Evolutionary conservation across 1,140 invertebrate species (phyloP).

Genomic region (Pygmarrhopalites habei): DNA sequence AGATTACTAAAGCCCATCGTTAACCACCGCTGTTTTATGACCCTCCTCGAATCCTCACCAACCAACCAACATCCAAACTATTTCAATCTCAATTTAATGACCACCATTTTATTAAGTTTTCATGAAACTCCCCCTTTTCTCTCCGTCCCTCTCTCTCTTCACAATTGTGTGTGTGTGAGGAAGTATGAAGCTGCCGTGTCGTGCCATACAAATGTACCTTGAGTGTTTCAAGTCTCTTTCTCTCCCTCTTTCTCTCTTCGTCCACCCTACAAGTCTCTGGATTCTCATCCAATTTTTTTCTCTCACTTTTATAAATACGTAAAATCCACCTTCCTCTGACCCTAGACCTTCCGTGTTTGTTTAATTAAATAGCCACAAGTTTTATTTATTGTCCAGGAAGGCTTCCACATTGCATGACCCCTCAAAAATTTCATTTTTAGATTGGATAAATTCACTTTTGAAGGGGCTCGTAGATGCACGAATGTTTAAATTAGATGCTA

Average conservation of each 20-base stretch:
- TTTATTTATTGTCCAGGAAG: no score
- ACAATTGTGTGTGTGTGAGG: background rate
- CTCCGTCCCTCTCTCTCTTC: background rate
- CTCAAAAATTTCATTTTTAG: no score
- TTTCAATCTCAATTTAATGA: background rate
- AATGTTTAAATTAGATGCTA: no score
- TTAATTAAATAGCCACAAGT: no score
- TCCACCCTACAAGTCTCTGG: background rate
- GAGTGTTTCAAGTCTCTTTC: background rate
- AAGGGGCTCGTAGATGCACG: no score
- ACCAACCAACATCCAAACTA: no score
- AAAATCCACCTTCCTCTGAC: no score
- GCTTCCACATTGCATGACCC: no score
- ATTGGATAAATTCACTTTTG: no score
- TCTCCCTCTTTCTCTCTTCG: background rate
- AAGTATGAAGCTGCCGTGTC: background rate
- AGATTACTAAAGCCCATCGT: background rate
- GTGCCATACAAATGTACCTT: background rate
- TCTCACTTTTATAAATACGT: no score
- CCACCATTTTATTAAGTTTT: constrained; percentile 8
- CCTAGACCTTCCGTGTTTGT: no score
- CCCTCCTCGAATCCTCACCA: background rate
- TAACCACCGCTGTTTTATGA: background rate
- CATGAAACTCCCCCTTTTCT: background rate
- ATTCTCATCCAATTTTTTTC: background rate